phyloP scores from a whole-genome alignment of 2,797 vertebrate species.

The Delichon dasypus region DNA sequence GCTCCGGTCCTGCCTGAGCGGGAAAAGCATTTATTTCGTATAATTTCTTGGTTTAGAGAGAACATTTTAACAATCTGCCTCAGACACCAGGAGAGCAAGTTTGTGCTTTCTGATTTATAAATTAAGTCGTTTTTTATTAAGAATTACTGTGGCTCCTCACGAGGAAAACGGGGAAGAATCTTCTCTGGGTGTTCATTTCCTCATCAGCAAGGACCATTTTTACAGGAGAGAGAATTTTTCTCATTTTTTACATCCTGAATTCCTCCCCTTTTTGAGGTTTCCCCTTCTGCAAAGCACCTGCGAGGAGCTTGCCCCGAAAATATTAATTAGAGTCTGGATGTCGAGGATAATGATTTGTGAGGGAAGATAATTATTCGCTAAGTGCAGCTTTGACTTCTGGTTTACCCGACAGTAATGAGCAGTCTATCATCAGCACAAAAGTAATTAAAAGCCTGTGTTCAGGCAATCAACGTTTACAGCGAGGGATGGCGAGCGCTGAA shows the following conservation, averaged over 20 bases:
- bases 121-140: background rate
- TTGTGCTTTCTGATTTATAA: too few relatives aligned
- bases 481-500: background rate
- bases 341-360: background rate
- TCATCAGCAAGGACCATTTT: background rate
- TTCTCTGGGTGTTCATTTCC: background rate
- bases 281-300: background rate
- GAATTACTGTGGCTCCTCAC: background rate
- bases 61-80: background rate
- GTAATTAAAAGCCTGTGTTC: conserved; percentile 1
- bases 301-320: background rate
- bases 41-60: background rate
- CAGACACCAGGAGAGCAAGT: background rate
- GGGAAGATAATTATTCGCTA: background rate
- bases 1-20: background rate
- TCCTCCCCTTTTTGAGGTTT: fast-evolving
- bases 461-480: background rate
- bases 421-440: background rate
- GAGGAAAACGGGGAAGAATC: background rate
- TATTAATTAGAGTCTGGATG: background rate
- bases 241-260: background rate
- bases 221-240: background rate
- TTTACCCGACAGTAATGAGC: background rate
- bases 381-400: background rate
- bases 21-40: background rate